phyloP scores from a whole-genome alignment of 2,113 vertebrate species.

The Lamprotornis superbus region DNA sequence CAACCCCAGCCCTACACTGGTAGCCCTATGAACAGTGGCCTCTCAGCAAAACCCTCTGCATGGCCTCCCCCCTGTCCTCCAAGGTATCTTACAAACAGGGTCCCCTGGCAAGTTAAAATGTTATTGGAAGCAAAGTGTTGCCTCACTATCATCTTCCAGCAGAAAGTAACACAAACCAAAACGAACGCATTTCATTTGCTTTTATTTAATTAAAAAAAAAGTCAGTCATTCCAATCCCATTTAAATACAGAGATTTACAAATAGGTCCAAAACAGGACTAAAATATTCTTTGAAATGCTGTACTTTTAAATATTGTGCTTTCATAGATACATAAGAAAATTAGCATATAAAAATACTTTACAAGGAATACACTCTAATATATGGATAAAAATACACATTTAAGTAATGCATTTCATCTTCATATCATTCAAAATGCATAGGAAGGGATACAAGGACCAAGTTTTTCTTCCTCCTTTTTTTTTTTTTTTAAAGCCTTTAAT shows the following conservation, averaged over 20 bases:
- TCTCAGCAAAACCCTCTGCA: fast-evolving
- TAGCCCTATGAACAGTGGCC: neutral
- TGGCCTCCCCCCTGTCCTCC: neutral
- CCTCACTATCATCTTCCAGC: neutral
- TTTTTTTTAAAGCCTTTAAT: conserved; percentile 65
- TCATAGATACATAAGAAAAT: conserved; percentile 81
- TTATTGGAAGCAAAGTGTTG: neutral
- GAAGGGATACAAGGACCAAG: conserved; percentile 75
- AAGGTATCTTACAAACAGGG: neutral
- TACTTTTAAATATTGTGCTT: conserved; percentile 79
- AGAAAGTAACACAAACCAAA: neutral
- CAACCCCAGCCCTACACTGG: neutral
- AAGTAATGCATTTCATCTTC: conserved; percentile 65
- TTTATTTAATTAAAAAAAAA: conserved; percentile 77
- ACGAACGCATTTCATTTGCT: conserved; percentile 37
- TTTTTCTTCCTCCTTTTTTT: neutral
- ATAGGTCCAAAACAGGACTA: conserved; percentile 72
- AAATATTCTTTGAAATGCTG: conserved; percentile 67
- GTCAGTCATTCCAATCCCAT: conserved; percentile 67
- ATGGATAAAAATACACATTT: conserved; percentile 93
- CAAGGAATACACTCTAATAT: conserved; percentile 92
- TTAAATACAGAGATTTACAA: conserved; percentile 75
- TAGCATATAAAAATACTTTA: conserved; percentile 97
- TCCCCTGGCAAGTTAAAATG: neutral
- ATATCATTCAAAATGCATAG: conserved; percentile 84